A percentile compares a stretch with the other conserved stretches of the same genome.
These are phyloP conservation scores for Uropetala carovei DNA, from an alignment of 2,888 invertebrate species.

Conservation along the genomic window DNA sequence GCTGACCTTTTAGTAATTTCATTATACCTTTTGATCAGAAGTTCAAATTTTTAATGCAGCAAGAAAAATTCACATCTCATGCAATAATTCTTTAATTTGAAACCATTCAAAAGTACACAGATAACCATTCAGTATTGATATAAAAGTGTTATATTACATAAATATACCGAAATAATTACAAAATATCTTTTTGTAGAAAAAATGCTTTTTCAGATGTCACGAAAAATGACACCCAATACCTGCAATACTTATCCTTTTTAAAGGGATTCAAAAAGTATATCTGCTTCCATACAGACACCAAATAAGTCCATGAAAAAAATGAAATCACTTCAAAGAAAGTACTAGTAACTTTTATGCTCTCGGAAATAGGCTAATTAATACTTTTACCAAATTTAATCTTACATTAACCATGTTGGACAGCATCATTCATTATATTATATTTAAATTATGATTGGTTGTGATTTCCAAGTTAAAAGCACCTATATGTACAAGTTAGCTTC, in stretches of 20 bases:
- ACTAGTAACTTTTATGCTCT: neutral
- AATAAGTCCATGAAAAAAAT: neutral
- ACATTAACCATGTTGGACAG: neutral
- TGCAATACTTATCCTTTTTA: constrained; percentile 46
- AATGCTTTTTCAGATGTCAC: constrained; percentile 44
- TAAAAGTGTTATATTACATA: constrained; percentile 62
- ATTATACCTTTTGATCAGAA: neutral
- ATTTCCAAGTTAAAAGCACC: neutral
- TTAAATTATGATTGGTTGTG: neutral
- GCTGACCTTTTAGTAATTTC: too few species aligned
- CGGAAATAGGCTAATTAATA: neutral
- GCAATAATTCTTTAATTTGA: constrained; percentile 49
- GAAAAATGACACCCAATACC: constrained; percentile 35
- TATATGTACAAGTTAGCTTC: constrained; percentile 25
- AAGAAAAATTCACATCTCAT: neutral
- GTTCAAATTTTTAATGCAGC: neutral
- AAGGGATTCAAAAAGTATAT: constrained; percentile 49
- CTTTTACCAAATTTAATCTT: neutral
- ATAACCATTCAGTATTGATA: constrained; percentile 56
- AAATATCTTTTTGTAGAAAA: constrained; percentile 51
- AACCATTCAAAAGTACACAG: constrained; percentile 60
- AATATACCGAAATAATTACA: constrained; percentile 62
- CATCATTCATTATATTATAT: constrained; percentile 31
- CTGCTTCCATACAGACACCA: neutral
- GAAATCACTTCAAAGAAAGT: neutral